Evolutionary conservation across 53 echinoderm and acorn worm genomes (phyloP), one percentile per base, ranked within the genome.

Genomic region (Temnopleurus reevesii): DNA sequence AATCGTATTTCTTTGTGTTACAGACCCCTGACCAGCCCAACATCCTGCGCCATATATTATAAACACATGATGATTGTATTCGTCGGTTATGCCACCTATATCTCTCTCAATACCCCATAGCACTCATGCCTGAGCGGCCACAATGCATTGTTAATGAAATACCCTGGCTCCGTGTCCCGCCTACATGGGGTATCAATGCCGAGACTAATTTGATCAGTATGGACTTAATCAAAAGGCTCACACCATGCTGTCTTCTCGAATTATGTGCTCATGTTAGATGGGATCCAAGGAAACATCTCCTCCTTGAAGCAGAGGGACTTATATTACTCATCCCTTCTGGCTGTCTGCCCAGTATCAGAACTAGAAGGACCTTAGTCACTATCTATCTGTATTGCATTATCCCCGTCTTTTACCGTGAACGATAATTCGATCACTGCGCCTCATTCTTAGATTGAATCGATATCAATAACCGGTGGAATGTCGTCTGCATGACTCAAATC

Each of bases 201-300:
- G 31, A 41, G 41, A 36, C 71, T 71, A 71, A 71, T 71, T 71
- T 43, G 71, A 71, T 71, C 71, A 71, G 71, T 71, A 71, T 71
- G 71, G 71, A 23, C 41, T 71, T 71, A 71, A 71, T 71, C 71
- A 71, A 71, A 71, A 71, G 71, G 71, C 36, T 71, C 71, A 71
- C 71, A 71, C 71, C 36, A 38, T 9, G 71, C 71, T 71, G 71
- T 71, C 71, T 36, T 19, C 41, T 2, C 21, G 71, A 36, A 71
- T 71, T 71, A 71, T 71, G 71, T 71, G 18, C 71, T 71, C n/a
- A 7, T n/a, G 43, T 71, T 71, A 38, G 36, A 71, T 71, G 71
- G 36, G 71, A 19, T 71, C 15, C 71, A 71, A 71, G 71, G 71
- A 41, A 71, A 71, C 38, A 71, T 71, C 36, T 19, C 36, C 38